These are phyloP conservation scores for Burhinus bistriatus DNA, from an alignment of 2,113 vertebrate species.

Conservation along the genomic window DNA sequence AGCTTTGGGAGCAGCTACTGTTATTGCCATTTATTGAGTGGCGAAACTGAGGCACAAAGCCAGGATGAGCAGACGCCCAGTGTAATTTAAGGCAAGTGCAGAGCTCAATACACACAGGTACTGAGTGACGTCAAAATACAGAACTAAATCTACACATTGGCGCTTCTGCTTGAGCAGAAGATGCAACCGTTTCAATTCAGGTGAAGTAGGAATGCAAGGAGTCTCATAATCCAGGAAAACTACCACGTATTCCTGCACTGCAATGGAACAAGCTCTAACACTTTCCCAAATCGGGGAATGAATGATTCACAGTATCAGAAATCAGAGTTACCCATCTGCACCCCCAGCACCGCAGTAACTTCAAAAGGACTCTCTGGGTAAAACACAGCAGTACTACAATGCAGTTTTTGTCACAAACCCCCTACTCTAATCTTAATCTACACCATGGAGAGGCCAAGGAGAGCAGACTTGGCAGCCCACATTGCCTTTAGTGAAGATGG, in stretches of 20 bases:
- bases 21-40: neutral
- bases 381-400: rapidly evolving
- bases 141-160: rapidly evolving
- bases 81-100: neutral
- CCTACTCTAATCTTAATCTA: neutral
- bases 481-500: too few species aligned
- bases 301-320: neutral
- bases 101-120: neutral
- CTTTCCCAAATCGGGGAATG: neutral
- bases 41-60: neutral
- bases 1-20: neutral
- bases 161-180: neutral
- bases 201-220: neutral
- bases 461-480: too few species aligned
- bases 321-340: neutral
- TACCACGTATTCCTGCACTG: rapidly evolving
- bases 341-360: neutral
- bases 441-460: neutral
- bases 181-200: neutral
- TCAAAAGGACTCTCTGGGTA: neutral
- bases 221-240: rapidly evolving
- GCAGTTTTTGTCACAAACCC: rapidly evolving
- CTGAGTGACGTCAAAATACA: rapidly evolving
- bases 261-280: neutral
- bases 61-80: rapidly evolving